These are phyloP conservation scores for Hololepta plana DNA, from an alignment of 2,888 invertebrate genomes.

Conservation along the genomic window DNA sequence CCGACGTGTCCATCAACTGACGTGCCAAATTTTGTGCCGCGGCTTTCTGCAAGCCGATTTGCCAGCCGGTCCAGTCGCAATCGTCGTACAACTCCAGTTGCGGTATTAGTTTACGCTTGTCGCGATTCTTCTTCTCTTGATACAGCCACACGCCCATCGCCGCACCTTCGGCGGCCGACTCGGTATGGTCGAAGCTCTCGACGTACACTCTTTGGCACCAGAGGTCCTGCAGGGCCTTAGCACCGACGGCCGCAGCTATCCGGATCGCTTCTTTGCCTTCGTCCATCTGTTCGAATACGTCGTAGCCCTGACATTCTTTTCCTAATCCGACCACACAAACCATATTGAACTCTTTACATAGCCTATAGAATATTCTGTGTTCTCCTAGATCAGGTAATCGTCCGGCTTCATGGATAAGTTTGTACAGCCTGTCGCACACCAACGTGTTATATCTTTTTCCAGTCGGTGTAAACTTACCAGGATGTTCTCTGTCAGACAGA, in stretches of 20 bases:
- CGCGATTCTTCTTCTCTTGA: constrained; percentile 40
- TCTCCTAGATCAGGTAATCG: constrained; percentile 34
- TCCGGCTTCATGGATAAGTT: constrained; percentile 25
- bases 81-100: constrained; percentile 39
- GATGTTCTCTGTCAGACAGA: constrained; percentile 30
- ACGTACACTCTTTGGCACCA: constrained; percentile 40
- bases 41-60: constrained; percentile 50
- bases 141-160: constrained; percentile 49
- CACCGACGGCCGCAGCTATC: constrained; percentile 44
- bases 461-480: constrained; percentile 41
- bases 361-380: constrained; percentile 42
- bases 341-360: constrained; percentile 41
- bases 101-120: constrained; percentile 21
- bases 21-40: constrained; percentile 66
- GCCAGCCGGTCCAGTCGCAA: constrained; percentile 52
- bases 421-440: constrained; percentile 34
- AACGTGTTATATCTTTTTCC: constrained; percentile 39
- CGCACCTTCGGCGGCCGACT: constrained; percentile 66
- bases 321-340: constrained; percentile 64
- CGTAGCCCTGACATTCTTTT: constrained; percentile 44
- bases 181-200: constrained; percentile 60
- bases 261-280: constrained; percentile 59
- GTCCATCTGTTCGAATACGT: constrained; percentile 49
- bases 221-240: constrained; percentile 34
- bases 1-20: constrained; percentile 60